Base-by-base conservation (phyloP, 2,888 invertebrate genomes). In the Andricus curvator region DNA sequence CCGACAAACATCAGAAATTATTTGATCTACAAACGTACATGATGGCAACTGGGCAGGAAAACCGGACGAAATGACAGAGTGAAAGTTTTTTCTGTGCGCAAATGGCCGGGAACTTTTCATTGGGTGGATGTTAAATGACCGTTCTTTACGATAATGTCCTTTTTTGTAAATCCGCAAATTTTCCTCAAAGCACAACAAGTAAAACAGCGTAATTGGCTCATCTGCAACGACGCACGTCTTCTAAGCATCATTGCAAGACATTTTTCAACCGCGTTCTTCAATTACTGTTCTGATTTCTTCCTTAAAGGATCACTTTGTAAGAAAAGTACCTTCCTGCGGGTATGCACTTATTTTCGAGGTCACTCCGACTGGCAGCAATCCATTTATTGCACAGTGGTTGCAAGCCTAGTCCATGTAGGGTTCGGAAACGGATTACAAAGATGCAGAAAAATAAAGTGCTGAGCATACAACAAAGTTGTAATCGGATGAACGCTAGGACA, bases 211-310 rank as follows among this genome's bases (percentile, higher is more conserved):
- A 70, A 25, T 51, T 51, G 29, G 51, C 48, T 33, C 56, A n/a
- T 56, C n/a, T n/a, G 62, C 13, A 25, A 17, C 6, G 25, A 62
- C 0, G 4, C 25, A 29, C 25, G 25, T 62, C 15, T 62, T n/a
- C 25, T 62, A 62, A 62, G 11, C 25, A 70, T 70, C 33, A n/a
- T 29, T 62, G 29, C 74, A 20, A 51, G 70, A 29, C 17, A 11
- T 74, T 74, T n/a, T 29, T 56, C n/a, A 37, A 51, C 51, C 33
- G 25, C 20, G n/a, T 74, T 74, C 51, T 33, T 56, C 56, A 20
- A 74, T 74, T 74, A 56, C 74, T 74, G 51, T 25, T n/a, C 56
- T 37, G 74, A 51, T 74, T 74, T 74, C 56, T 56, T 51, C 74
- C 37, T 33, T 74, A 56, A 74, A 56, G n/a, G 56, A 74, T 74